phyloP scores from a whole-genome alignment of 1,140 invertebrate species.

The Ruditapes philippinarum region DNA sequence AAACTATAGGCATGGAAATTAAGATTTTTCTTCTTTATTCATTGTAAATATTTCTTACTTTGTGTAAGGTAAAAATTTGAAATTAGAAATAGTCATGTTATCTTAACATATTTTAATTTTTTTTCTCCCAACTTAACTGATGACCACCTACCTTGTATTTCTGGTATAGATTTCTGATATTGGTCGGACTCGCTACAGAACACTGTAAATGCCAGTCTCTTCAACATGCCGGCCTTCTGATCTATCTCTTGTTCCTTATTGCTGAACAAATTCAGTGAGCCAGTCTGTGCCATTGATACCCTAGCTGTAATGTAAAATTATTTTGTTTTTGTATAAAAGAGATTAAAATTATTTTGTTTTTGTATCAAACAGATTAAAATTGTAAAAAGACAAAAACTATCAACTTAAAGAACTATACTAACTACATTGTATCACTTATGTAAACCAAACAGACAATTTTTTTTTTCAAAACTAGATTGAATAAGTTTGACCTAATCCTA shows the following conservation, averaged over 20 bases:
- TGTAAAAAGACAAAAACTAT: too few relatives aligned
- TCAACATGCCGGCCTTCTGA: constrained; percentile 94
- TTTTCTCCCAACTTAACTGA: too few relatives aligned
- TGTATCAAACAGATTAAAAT: too few relatives aligned
- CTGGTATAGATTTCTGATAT: constrained; percentile 96
- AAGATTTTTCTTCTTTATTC: too few relatives aligned
- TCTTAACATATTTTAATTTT: background rate
- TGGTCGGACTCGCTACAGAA: constrained; percentile 97
- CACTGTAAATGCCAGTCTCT: constrained; percentile 96
- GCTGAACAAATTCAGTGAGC: constrained; percentile 91
- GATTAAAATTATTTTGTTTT: too few relatives aligned
- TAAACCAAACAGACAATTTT: too few relatives aligned
- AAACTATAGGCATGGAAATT: too few relatives aligned
- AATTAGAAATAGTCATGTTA: background rate
- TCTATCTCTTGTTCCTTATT: constrained; percentile 97
- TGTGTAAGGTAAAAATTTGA: background rate
- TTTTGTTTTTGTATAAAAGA: background rate
- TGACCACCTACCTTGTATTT: constrained; percentile 94
- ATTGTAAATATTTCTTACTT: too few relatives aligned
- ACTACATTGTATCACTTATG: too few relatives aligned
- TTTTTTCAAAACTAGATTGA: too few relatives aligned
- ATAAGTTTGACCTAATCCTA: too few relatives aligned
- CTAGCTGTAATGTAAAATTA: constrained; percentile 88
- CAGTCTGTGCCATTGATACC: constrained; percentile 93
- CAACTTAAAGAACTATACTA: too few relatives aligned